Base-by-base conservation (phyloP, 2,888 invertebrate genomes). In the Diogma glabrata region DNA sequence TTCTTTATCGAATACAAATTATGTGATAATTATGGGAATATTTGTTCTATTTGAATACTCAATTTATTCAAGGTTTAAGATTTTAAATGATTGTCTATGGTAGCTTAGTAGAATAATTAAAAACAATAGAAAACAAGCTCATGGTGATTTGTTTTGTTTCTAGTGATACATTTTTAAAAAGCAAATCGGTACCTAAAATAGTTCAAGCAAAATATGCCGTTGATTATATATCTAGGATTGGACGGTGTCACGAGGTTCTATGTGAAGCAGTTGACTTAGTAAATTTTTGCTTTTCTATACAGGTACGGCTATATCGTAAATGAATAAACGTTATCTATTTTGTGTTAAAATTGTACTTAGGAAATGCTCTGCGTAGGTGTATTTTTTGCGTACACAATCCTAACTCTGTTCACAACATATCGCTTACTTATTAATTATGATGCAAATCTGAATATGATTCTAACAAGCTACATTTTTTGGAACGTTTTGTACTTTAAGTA, bases 241-340 rank as follows among this genome's bases (percentile, higher is more conserved):
- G 26, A 24, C 8, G 23, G 16, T 24, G 22, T 24, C 24, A 46
- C n/a, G 24, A 22, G 16, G 24, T 16, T 12, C 14, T 46, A n/a
- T 24, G 24, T 10, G 46, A 46, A 16, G 46, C 26, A 12, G 46
- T 46, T 7, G 46, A 46, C 24, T 46, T 46, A 16, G n/a, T 46
- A 16, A 46, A 46, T 9, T 46, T 46, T 46, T 46, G 46, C 6
- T 46, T 22, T 10, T 24, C 23, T 22, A 16, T 46, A 24, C 46
- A 46, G 26, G 46, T 46, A 17, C 10, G n/a, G n/a, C n/a, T 12
- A 12, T 28, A 1, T 12, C 28, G 28, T 28, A 28, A 28, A 28
- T 3, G n/a, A 28, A 28, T 28, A 1, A 28, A 4, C 3, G 28
- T 6, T n/a, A 4, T 3, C 8, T 12, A 36, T 14, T 36, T 6